These are phyloP conservation scores for Sebastes oblongus DNA, from an alignment of 2,797 vertebrate species.

Conservation along the genomic window DNA sequence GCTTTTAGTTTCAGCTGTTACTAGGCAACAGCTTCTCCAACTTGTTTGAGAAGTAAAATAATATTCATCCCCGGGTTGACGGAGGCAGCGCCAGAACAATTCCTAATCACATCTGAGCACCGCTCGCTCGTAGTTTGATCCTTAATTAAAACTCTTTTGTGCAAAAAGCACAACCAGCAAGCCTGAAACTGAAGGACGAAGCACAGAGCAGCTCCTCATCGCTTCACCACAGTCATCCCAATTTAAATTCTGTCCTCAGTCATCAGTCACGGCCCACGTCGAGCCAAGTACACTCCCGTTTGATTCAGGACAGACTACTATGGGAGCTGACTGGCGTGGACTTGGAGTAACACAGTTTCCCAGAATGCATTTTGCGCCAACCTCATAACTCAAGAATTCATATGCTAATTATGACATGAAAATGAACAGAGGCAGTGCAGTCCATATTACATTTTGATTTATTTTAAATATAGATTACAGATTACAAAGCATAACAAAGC, in stretches of 20 bases:
- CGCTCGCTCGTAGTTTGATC: not conserved
- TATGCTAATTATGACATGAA: no score
- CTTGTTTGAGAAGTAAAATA: not conserved
- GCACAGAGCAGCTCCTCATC: not conserved
- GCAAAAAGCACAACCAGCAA: not conserved
- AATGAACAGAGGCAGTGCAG: no score
- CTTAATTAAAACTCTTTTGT: not conserved
- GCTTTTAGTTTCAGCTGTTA: constrained; percentile 24
- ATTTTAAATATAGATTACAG: no score
- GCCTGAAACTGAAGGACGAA: not conserved
- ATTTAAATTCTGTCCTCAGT: not conserved
- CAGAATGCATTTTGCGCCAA: no score
- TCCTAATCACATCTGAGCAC: not conserved
- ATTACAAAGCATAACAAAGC: no score
- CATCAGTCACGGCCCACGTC: not conserved
- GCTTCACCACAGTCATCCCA: not conserved
- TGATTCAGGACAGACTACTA: no score
- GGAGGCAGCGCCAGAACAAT: not conserved
- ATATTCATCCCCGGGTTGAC: not conserved
- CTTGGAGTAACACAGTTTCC: no score
- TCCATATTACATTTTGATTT: no score
- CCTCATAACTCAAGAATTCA: no score
- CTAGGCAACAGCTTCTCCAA: constrained; percentile 31
- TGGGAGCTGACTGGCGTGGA: no score
- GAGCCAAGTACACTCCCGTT: not conserved